Conservation (phyloP, 2,797 vertebrate genomes). For the Malacoctenus gilli region DNA sequence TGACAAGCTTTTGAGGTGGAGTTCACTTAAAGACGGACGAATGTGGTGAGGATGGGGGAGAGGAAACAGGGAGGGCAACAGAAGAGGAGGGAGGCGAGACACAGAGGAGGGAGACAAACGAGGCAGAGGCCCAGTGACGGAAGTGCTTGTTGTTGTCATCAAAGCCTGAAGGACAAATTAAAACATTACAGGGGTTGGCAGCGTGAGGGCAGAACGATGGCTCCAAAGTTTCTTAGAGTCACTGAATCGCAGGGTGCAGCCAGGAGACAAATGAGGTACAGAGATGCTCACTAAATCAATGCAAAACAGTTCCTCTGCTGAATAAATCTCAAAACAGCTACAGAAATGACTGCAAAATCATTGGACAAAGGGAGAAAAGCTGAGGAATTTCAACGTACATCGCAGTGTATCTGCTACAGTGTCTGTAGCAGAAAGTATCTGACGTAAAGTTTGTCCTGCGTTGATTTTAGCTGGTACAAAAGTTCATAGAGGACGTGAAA, state of each 20-base stretch:
- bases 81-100: not conserved
- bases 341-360: too few relatives aligned
- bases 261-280: constrained; percentile 26
- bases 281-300: constrained; percentile 7
- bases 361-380: too few relatives aligned
- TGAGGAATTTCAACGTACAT: too few relatives aligned
- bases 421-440: too few relatives aligned
- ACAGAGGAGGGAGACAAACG: constrained; percentile 20
- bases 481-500: too few relatives aligned
- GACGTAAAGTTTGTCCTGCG: too few relatives aligned
- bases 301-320: constrained; percentile 9
- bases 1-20: constrained; percentile 41
- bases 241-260: constrained; percentile 13
- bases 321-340: constrained; percentile 5
- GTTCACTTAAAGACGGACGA: constrained; percentile 36
- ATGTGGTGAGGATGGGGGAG: constrained; percentile 5
- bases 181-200: constrained; percentile 33
- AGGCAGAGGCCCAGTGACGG: constrained; percentile 24
- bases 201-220: constrained; percentile 13
- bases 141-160: constrained; percentile 39
- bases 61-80: not conserved
- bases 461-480: too few relatives aligned
- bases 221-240: constrained; percentile 24
- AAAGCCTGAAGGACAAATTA: constrained; percentile 50
- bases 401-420: too few relatives aligned